Base-by-base conservation (phyloP, 1,140 invertebrate genomes). In the Reticulitermes speratus region DNA sequence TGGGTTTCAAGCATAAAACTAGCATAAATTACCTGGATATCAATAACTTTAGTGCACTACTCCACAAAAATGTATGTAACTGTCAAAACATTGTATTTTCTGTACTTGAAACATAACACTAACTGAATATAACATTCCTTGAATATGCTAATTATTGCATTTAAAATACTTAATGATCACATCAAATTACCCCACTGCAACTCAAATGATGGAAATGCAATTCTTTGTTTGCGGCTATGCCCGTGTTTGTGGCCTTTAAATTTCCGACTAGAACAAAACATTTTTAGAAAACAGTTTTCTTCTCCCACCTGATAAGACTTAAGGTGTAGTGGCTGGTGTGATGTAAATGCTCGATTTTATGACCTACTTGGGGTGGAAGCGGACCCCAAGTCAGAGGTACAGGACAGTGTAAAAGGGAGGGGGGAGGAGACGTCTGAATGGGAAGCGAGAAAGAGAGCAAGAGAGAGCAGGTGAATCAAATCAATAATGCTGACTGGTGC, bases 321-420 rank as follows among this genome's bases (percentile, higher is more conserved):
- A 19, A 75, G 65, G 65, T 75, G 65, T 75, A 25, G n/a, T 30
- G 65, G 65, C 25, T n/a, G 65, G 5, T 6, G n/a, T 75, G 65
- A 75, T 30, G 65, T 75, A 75, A 75, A 75, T 75, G 6, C 25
- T 75, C 7, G 11, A 25, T 75, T 75, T 75, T 75, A 75, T 75
- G 65, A 75, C 65, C 65, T 75, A 75, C 65, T 75, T 75, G 65
- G 65, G 65, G 65, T n/a, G 65, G 65, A 30, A 75, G 65, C 65
- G n/a, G 65, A 75, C 65, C n/a, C 9, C 65, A 75, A 75, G 65
- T n/a, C 65, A 75, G 65, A 30, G 7, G 65, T 75, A 75, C 65
- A 75, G 65, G 25, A 16, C 25, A 30, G n/a, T 30, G n/a, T 75
- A 23, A 59, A 59, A 23, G 65, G 7, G 65, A 30, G 14, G 7